phyloP scores from a whole-genome alignment of 2,113 vertebrate genomes.

The Ia io region DNA sequence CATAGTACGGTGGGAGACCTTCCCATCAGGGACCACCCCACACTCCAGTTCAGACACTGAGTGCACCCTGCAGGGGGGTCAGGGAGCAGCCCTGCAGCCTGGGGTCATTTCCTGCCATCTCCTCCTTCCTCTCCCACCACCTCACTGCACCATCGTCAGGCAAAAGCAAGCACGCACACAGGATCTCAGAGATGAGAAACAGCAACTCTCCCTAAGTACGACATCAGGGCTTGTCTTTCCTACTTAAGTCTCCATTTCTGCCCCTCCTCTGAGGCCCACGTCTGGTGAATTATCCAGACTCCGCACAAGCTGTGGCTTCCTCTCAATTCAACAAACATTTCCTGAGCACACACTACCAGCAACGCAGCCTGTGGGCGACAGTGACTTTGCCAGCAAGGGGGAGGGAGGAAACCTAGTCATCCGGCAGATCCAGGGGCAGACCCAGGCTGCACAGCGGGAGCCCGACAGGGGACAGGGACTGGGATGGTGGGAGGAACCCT shows the following conservation, averaged over 20 bases:
- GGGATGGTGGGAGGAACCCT: not conserved
- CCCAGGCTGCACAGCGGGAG: not conserved
- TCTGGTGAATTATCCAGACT: constrained; percentile 69
- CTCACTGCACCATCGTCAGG: not conserved
- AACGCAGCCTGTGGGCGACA: constrained; percentile 52
- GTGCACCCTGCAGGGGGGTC: not conserved
- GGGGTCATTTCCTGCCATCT: constrained; percentile 2
- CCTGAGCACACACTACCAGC: constrained; percentile 65
- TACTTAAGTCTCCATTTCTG: not conserved
- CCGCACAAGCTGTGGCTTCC: constrained; percentile 73
- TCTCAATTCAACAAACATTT: constrained; percentile 74
- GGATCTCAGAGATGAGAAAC: not conserved
- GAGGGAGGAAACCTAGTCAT: constrained; percentile 32
- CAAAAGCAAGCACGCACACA: not conserved
- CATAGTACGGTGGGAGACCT: not conserved
- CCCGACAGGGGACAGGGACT: not conserved
- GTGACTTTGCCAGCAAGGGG: constrained; percentile 53
- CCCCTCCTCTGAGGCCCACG: constrained; percentile 35
- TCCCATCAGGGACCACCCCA: not conserved
- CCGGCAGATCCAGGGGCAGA: not conserved
- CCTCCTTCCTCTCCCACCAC: not conserved
- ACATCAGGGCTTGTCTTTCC: constrained; percentile 25
- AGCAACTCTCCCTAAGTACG: not conserved
- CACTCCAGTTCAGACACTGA: not conserved
- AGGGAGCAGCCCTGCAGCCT: not conserved